Evolutionary conservation across 1,140 invertebrate genomes (phyloP), one percentile per base, ranked within the genome.

Genomic region (Contarinia nasturtii): DNA sequence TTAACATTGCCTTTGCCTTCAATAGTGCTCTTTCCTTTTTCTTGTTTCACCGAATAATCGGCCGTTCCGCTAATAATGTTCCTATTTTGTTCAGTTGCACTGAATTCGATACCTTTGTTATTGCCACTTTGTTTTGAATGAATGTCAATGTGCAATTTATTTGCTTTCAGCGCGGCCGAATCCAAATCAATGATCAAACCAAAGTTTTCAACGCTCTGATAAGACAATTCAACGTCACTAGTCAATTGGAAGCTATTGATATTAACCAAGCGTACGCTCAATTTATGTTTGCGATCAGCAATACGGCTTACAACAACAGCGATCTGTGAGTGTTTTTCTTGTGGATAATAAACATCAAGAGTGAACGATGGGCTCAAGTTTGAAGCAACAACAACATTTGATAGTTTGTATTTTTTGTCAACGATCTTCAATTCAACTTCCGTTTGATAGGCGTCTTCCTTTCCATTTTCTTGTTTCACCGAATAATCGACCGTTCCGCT

Each of bases 11-110:
- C 61, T 27, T 72, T 77, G 5, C 81, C 81, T 57, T 84, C 80
- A 1, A 82, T 68, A 22, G 79, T 78, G 18, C 71, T 68, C 57
- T 81, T 81, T 10, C 70, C 71, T 33, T 72, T 76, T 56, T 85
- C 80, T 33, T 80, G 74, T 46, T 77, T 76, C 38, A 72, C 72
- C 45, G 73, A 73, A 59, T 77, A 82, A n/a, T 68, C 75, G 0
- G 58, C 55, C 14, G 48, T 77, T 63, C 82, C 82, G 53, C 73
- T 72, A 2, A 85, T 51, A 18, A 82, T 54, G 45, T 79, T 75
- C 53, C 77, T 75, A 38, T 72, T 71, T 4, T 72, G 72, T 44
- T 74, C 73, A 7, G 72, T 77, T 0, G 75, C 69, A 1, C 67
- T 63, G 46, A 82, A 67, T 45, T 74, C 64, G 40, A 85, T 67